Evolutionary conservation across 2,797 vertebrate species (phyloP).

Genomic region (Gephyroberyx darwinii): DNA sequence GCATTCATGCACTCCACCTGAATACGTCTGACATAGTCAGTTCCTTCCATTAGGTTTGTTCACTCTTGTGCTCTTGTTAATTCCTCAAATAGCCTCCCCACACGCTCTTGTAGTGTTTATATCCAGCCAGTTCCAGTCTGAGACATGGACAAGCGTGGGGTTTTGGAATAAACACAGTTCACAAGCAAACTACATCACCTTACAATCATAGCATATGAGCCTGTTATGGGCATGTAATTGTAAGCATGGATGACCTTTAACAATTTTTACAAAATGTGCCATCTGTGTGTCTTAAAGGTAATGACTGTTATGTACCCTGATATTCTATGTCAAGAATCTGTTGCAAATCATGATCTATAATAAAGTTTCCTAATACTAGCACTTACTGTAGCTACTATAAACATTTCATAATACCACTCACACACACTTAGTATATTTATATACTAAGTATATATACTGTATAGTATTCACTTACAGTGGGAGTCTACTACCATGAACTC

Average conservation of each 20-base stretch:
- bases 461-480: constrained; percentile 6
- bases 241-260: background rate
- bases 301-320: no score
- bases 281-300: no score
- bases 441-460: no score
- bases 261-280: no score
- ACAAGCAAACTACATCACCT: background rate
- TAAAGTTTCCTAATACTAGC: no score
- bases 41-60: constrained; percentile 7
- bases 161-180: constrained; percentile 20
- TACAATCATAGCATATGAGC: background rate
- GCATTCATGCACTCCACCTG: constrained; percentile 9
- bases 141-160: background rate
- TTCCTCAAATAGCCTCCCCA: background rate
- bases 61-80: background rate
- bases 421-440: no score
- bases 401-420: no score
- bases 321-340: no score
- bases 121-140: background rate
- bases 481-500: no score
- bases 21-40: background rate
- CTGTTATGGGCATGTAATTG: background rate
- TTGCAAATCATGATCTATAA: no score
- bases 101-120: background rate
- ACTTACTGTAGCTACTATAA: no score